Evolutionary conservation across 1,140 invertebrate genomes (phyloP), one percentile per base, ranked within the genome.

Genomic region (Macrosteles quadrilineatus): DNA sequence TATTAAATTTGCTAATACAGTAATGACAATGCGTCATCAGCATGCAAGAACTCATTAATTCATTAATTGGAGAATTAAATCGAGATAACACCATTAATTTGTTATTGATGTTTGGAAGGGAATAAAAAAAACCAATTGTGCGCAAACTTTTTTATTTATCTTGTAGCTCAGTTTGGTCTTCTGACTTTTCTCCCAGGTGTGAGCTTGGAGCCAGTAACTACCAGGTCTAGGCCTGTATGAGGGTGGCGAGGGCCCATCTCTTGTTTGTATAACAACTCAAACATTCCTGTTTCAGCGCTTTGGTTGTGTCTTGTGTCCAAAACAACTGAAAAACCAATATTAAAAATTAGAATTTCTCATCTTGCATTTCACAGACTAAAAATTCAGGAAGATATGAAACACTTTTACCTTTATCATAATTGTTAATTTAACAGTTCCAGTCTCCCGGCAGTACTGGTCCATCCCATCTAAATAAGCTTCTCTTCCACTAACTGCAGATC

Each of bases 201-300:
- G 23, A 63, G 32, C 36, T 63, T 69, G 2, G 86, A 87, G 11
- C 92, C 92, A 57, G 90, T 87, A 1, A 93, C 83, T 29, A 87
- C 86, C 12, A 94, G 78, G 36, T 87, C 88, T 53, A 91, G 84
- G 1, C 93, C 92, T 53, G 93, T 85, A 78, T 95, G 95, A 1
- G 91, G 90, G 9, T 93, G 92, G 2, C 90, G 89, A 72, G 85
- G 87, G 0, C 91, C 88, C 23, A 90, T 83, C 66, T 83, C 82
- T 75, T 91, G 91, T 68, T 88, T 90, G 79, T 93, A 96, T 19
- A 89, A 87, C 69, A 95, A 77, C 78, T 96, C 94, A 79, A 97
- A 98, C 66, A 88, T 84, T 21, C 95, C 95, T 2, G 93, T 94
- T 72, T 93, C 88, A 14, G 92, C 90, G 64, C 89, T 90, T 71